phyloP scores from a whole-genome alignment of 2,797 vertebrate species.

The Erethizon dorsatum region DNA sequence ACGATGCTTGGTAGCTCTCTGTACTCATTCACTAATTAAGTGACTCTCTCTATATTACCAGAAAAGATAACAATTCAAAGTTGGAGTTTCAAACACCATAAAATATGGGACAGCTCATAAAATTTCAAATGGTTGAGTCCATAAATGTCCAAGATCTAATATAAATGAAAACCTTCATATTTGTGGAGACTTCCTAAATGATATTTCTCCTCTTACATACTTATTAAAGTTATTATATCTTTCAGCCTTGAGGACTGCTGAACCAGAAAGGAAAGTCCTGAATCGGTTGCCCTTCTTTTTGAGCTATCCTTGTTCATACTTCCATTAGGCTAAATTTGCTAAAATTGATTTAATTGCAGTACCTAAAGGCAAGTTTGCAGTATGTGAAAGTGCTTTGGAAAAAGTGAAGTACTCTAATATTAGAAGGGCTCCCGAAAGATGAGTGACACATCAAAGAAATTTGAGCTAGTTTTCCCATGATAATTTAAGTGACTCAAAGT shows the following conservation, averaged over 20 bases:
- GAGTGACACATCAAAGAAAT: conserved; percentile 66
- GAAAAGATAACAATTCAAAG: not conserved
- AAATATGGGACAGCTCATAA: not conserved
- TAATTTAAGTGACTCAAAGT: conserved; percentile 8
- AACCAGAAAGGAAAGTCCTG: not conserved
- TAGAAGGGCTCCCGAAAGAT: conserved; percentile 52
- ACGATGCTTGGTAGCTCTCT: not conserved
- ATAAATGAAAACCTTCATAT: not conserved
- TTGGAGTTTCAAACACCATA: not conserved
- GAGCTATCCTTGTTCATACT: conserved; percentile 13
- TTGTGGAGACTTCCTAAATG: not conserved
- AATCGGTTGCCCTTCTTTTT: not conserved
- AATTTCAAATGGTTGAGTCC: conserved; percentile 40
- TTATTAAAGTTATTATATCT: not conserved
- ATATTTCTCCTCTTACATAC: not conserved
- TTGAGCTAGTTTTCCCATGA: conserved; percentile 15
- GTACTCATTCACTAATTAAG: not conserved
- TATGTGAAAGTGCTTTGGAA: conserved; percentile 43
- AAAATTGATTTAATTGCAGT: conserved; percentile 63
- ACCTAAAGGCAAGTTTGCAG: conserved; percentile 55
- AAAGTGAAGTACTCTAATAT: conserved; percentile 36
- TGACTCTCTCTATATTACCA: not conserved
- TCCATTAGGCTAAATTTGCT: conserved; percentile 66
- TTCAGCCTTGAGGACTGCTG: not conserved
- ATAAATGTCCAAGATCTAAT: not conserved